A percentile compares a stretch with the other conserved stretches of the same genome.
Evolutionary conservation across 2,888 invertebrate genomes (phyloP).

Genomic region (Lasioglossum villosulum): DNA sequence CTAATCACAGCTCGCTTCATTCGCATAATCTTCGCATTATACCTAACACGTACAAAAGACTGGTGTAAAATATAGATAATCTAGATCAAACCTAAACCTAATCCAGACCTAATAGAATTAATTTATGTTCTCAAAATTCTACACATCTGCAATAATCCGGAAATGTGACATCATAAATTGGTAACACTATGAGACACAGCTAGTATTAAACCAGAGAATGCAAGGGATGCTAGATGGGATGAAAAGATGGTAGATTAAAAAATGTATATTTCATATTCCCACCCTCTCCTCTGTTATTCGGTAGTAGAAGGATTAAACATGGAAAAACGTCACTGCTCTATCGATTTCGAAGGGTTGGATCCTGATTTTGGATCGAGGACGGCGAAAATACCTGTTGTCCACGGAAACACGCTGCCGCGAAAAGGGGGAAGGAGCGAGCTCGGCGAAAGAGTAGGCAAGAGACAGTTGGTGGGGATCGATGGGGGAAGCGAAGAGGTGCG

Average conservation of each 20-base stretch:
- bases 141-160: no score
- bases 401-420: slow-evolving; percentile 62
- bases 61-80: no score
- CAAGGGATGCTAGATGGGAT: no score
- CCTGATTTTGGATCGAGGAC: not conserved
- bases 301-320: not conserved
- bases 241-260: not conserved
- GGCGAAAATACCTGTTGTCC: slow-evolving; percentile 65
- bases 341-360: not conserved
- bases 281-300: not conserved
- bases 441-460: slow-evolving; percentile 51
- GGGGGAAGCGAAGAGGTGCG: slow-evolving; percentile 19
- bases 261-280: not conserved
- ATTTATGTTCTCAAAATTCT: no score
- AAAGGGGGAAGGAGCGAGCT: slow-evolving; percentile 68
- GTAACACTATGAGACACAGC: no score
- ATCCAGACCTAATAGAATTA: no score
- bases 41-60: no score
- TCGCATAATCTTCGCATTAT: no score
- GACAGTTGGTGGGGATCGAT: slow-evolving; percentile 41
- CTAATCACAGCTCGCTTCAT: no score
- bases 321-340: not conserved
- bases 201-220: no score
- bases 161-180: no score
- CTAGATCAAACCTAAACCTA: no score